A percentile compares a stretch with the other conserved stretches of the same genome.
These are phyloP conservation scores for Cloeon dipterum DNA, from an alignment of 2,888 invertebrate genomes.

Conservation along the genomic window DNA sequence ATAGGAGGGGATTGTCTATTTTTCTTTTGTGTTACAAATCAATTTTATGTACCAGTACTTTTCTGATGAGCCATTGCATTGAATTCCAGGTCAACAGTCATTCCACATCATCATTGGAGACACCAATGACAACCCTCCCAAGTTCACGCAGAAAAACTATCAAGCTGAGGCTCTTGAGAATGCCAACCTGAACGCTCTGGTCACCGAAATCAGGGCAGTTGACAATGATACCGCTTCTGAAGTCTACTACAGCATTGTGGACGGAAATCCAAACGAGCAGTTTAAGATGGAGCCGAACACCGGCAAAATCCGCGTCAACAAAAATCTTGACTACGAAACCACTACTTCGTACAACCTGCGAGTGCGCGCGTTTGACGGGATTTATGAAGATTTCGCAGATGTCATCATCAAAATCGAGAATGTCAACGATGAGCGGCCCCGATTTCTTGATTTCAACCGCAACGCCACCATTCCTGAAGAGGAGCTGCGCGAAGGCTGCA, in stretches of 20 bases:
- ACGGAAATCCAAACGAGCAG: conserved; percentile 66
- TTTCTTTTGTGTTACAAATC: neutral
- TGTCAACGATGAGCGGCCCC: conserved; percentile 81
- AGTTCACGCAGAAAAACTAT: conserved; percentile 55
- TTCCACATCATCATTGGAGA: conserved; percentile 84
- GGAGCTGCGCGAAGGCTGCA: conserved; percentile 38
- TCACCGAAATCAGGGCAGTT: conserved; percentile 67
- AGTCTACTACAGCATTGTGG: conserved; percentile 67
- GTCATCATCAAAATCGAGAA: conserved; percentile 72
- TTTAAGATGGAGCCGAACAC: conserved; percentile 68
- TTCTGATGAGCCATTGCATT: neutral
- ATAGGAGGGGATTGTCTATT: conserved; percentile 1
- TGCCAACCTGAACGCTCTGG: conserved; percentile 57
- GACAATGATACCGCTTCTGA: conserved; percentile 77
- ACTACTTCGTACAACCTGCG: conserved; percentile 58
- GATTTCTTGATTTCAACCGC: conserved; percentile 45
- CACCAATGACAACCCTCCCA: conserved; percentile 86
- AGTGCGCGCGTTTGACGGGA: conserved; percentile 63
- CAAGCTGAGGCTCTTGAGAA: conserved; percentile 59
- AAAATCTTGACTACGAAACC: conserved; percentile 57
- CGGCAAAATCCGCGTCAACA: conserved; percentile 63
- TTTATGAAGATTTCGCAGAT: conserved; percentile 56
- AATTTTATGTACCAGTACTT: too few species aligned
- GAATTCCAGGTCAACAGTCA: conserved; percentile 37
- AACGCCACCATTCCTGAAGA: conserved; percentile 58